Conservation (phyloP, 2,888 invertebrate species). For the Ctena decussata region DNA sequence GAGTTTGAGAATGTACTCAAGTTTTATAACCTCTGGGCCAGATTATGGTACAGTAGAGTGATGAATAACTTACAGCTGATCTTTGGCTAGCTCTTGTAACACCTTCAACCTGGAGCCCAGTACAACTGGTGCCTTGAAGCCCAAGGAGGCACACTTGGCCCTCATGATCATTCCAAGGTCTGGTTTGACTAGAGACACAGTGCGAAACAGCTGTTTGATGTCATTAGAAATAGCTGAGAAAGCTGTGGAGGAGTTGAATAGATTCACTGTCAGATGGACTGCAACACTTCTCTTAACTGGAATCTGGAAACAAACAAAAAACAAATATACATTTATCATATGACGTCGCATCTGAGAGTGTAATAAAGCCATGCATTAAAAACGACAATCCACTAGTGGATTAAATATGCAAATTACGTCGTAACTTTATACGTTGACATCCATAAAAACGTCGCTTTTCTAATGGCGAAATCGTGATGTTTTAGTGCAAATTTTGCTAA, state of each 20-base stretch:
- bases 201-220: conserved; percentile 82
- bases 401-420: too few relatives aligned
- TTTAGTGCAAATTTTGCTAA: too few relatives aligned
- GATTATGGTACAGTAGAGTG: too few relatives aligned
- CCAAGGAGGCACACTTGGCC: conserved; percentile 84
- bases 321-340: too few relatives aligned
- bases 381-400: too few relatives aligned
- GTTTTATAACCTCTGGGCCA: too few relatives aligned
- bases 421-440: too few relatives aligned
- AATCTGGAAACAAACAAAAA: conserved; percentile 68
- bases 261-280: conserved; percentile 82
- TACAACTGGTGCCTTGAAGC: conserved; percentile 84
- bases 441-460: too few relatives aligned
- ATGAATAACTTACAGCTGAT: conserved; percentile 84
- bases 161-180: conserved; percentile 83
- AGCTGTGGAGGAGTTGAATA: conserved; percentile 59
- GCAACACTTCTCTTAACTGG: conserved; percentile 75
- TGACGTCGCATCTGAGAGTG: too few relatives aligned
- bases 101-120: conserved; percentile 84
- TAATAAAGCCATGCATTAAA: too few relatives aligned
- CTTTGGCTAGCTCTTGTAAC: conserved; percentile 83
- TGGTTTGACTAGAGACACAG: conserved; percentile 83
- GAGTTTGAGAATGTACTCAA: too few relatives aligned
- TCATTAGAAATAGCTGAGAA: conserved; percentile 77
- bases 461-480: too few relatives aligned